Base-by-base conservation (phyloP, 2,113 vertebrate genomes). In the Tichodroma muraria region DNA sequence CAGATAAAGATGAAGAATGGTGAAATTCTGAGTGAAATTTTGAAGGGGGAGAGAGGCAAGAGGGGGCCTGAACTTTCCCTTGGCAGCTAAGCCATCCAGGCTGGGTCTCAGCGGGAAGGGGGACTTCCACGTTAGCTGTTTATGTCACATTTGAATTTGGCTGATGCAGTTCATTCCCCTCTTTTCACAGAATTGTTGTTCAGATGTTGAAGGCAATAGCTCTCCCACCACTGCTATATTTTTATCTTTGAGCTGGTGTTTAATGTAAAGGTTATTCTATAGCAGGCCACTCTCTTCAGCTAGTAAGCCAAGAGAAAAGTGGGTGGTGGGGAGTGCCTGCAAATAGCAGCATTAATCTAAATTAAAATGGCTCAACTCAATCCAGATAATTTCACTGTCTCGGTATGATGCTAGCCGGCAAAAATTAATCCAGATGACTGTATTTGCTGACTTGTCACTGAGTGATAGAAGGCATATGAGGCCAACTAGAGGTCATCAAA, bases 391-490 rank as follows among this genome's bases (percentile, higher is more conserved):
- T 93, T 95, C 76, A 72, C 64, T 76, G 40, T 69, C 59, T 50
- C 77, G 35, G 52, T 64, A 22, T 63, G 82, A 80, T 80, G 49
- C 80, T 86, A 78, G 47, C 59, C 30, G 49, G 33, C 60, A 93
- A 92, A 89, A 95, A 85, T 61, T 52, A 44, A 93, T 92, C 80
- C 77, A 79, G 72, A 78, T 90, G 88, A 90, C 47, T 90, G 0
- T 52, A 94, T 93, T 85, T 73, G 57, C 85, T 89, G 90, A 57
- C 94, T 84, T 88, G 86, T 81, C 79, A 94, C 81, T 11, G 18
- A 49, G 54, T 88, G 87, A 95, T 73, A 70, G 60, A 92, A 96
- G 93, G 88, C 92, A 92, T 93, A 84, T 45, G 89, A 94, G 91
- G 91, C 82, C 88, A 97, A 33, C 53, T 53, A 69, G 82, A 93